phyloP scores from a whole-genome alignment of 2,888 invertebrate species.

The Minunthozetes semirufus region DNA sequence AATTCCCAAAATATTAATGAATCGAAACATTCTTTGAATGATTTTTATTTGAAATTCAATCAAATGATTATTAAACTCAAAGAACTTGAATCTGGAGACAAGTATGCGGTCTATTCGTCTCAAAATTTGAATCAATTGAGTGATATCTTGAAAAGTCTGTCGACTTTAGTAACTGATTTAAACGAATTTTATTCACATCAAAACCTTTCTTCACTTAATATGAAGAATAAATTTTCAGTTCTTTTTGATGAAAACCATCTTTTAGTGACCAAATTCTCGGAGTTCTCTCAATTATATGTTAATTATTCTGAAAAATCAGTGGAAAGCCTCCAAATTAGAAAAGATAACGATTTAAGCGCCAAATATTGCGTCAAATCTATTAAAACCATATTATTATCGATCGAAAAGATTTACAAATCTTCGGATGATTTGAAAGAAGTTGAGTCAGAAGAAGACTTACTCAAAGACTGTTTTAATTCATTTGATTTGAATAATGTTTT shows the following conservation, averaged over 20 bases:
- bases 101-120: neutral
- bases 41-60: neutral
- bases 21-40: neutral
- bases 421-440: neutral
- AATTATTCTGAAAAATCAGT: neutral
- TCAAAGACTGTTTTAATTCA: neutral
- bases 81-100: neutral
- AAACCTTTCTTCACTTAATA: neutral
- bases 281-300: neutral
- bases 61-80: neutral
- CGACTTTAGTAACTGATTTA: neutral
- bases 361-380: neutral
- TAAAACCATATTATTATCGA: neutral
- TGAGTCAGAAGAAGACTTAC: neutral
- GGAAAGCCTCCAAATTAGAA: neutral
- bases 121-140: neutral
- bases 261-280: neutral
- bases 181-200: neutral
- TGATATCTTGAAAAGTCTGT: neutral
- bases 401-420: constrained; percentile 7
- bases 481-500: neutral
- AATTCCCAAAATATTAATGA: neutral
- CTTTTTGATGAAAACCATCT: neutral
- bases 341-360: neutral
- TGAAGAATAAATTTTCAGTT: neutral